Base-by-base conservation (phyloP, 2,888 invertebrate genomes). In the Eupithecia dodoneata region DNA sequence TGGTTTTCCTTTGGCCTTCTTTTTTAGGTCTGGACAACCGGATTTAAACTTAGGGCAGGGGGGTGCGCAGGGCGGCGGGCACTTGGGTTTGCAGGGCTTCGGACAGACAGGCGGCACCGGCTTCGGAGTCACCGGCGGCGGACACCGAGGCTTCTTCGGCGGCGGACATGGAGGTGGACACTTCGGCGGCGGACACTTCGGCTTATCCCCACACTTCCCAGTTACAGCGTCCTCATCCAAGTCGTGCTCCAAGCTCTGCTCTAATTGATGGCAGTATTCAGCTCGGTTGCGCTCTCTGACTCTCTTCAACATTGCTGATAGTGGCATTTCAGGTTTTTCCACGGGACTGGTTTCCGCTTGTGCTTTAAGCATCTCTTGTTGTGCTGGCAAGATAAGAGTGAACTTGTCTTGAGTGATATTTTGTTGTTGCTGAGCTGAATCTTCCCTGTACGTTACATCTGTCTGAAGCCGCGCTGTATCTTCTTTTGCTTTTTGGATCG, bases 301-400 rank as follows among this genome's bases (percentile, higher is more conserved):
- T 69, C 83, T 84, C 41, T 75, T 85, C n/a, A 93, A 76, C 52
- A 93, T 80, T 75, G 91, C 87, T 9, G 90, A 87, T 3, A 93
- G 84, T 0, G 90, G 77, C 1, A 90, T 9, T 5, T 85, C 77
- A 15, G 76, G 5, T 44, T 80, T 80, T 2, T 83, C 10, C 4
- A 83, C 78, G 3, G 85, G 85, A 42, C 4, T 5, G 13, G 66
- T 7, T 5, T 15, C 7, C 3, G 12, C 13, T 66, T 15, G 13
- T 42, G 15, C 10, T 2, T 4, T 18, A 13, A 6, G 0, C 2
- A 1, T 41, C 42, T 66, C 66, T 13, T 66, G 2, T 6, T 42
- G 42, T 15, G 15, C 15, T 13, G 66, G 63, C 12, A 30, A 30
- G 63, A 4, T 12, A 18, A 63, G 0, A 30, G 63, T 30, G 10